Evolutionary conservation across 2,797 vertebrate genomes (phyloP), one percentile per base, ranked within the genome.

Genomic region (Heliangelus exortis): DNA sequence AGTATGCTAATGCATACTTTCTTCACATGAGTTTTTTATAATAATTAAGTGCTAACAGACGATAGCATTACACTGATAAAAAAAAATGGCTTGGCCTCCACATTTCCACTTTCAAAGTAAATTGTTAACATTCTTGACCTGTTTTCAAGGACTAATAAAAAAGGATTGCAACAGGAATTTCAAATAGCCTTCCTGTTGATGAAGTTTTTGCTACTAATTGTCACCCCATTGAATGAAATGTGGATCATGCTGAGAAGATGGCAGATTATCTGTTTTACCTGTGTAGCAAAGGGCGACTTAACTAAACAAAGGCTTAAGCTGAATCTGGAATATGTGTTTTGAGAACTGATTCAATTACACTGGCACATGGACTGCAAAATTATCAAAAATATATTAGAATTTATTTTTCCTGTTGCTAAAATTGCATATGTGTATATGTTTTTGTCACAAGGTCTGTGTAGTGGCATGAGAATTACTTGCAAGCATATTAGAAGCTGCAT

Each of bases 11-110:
- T 81, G 41, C 59, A 58, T 87, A 9, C n/a, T 90, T 91, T 69
- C 51, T 92, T 93, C 76, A 43, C 20, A 20, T 81, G 79, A 76
- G 41, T 62, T 34, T 87, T 94, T 95, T 57, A 72, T 90, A 85
- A 84, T 87, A 28, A 51, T 63, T 13, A 91, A 79, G 48, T 80
- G 45, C 50, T 92, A 72, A 51, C 36, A 75, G 61, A 63, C 67
- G 45, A 90, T 71, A 84, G 31, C 43, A 57, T 77, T 87, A 72
- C 23, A n/a, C 43, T 39, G 5, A 6, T 77, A 62, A 5, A 91
- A 61, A 75, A 53, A 13, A 61, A 17, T 10, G 25, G 33, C 17
- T 87, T 93, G 65, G 78, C 45, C 47, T 93, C 39, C 58, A 68
- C 57, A 33, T 92, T 75, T 93, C 31, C 47, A 62, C 33, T 94